Conservation (phyloP, 2,113 vertebrate species). For the Pantherophis guttatus region DNA sequence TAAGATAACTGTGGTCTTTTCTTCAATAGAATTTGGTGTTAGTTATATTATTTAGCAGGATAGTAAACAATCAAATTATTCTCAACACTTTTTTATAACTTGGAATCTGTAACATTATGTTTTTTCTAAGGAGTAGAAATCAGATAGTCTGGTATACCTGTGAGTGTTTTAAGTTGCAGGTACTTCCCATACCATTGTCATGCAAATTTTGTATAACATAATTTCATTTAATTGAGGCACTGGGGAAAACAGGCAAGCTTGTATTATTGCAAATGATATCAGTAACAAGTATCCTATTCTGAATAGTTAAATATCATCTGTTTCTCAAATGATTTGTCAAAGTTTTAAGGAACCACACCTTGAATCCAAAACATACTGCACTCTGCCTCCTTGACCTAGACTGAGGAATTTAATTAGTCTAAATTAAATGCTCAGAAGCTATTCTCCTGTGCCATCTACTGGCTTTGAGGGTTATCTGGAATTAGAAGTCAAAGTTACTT, state of each 20-base stretch:
- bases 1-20: constrained; percentile 5
- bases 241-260: background rate
- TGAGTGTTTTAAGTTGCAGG: background rate
- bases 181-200: background rate
- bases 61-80: background rate
- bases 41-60: constrained; percentile 1
- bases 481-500: background rate
- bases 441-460: constrained; percentile 51
- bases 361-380: background rate
- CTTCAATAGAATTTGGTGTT: constrained; percentile 13
- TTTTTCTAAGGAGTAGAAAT: background rate
- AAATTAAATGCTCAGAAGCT: background rate
- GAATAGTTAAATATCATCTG: background rate
- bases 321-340: background rate
- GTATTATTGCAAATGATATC: background rate
- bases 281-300: background rate
- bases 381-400: background rate
- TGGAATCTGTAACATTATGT: background rate
- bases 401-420: background rate
- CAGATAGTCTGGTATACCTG: background rate
- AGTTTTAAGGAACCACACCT: background rate
- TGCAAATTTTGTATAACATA: background rate
- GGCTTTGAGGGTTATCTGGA: constrained; percentile 15
- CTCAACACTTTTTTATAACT: background rate
- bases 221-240: background rate